A percentile compares a stretch with the other conserved stretches of the same genome.
Conservation (phyloP, 2,888 invertebrate species). For the Pandemis corylana region DNA sequence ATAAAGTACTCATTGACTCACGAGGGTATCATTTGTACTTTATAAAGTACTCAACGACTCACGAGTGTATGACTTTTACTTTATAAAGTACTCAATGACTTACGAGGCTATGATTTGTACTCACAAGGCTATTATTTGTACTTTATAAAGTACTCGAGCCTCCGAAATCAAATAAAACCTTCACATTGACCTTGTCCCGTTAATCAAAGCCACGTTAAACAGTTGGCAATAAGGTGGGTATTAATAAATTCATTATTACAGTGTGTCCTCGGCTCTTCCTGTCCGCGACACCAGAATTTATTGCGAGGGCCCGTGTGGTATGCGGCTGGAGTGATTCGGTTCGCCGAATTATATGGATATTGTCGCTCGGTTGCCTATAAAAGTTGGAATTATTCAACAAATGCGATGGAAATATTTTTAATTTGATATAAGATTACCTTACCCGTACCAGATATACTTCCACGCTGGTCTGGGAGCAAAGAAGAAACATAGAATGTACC, state of each 20-base stretch:
- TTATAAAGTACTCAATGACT: too few relatives aligned
- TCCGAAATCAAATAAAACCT: conserved; percentile 18
- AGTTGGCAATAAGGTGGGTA: conserved; percentile 59
- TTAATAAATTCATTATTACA: conserved; percentile 80
- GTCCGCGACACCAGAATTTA: conserved; percentile 74
- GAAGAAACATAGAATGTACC: too few relatives aligned
- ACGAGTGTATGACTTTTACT: too few relatives aligned
- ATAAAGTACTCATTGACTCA: too few relatives aligned
- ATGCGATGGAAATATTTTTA: neutral
- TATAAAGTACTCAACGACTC: too few relatives aligned
- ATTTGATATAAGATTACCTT: too few relatives aligned
- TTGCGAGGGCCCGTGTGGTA: conserved; percentile 58
- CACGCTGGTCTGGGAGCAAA: too few relatives aligned
- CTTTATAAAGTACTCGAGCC: too few relatives aligned
- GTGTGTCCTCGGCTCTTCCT: conserved; percentile 73
- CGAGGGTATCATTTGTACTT: too few relatives aligned
- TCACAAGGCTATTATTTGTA: too few relatives aligned
- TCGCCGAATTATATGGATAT: neutral
- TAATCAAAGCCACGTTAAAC: conserved; percentile 52
- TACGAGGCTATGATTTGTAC: too few relatives aligned
- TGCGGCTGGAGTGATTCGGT: conserved; percentile 20
- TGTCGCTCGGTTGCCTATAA: neutral
- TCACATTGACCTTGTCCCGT: conserved; percentile 46
- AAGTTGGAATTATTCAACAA: neutral
- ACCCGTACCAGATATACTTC: too few relatives aligned